These are phyloP conservation scores for Anser cygnoides DNA, from an alignment of 2,113 vertebrate genomes.

Conservation along the genomic window DNA sequence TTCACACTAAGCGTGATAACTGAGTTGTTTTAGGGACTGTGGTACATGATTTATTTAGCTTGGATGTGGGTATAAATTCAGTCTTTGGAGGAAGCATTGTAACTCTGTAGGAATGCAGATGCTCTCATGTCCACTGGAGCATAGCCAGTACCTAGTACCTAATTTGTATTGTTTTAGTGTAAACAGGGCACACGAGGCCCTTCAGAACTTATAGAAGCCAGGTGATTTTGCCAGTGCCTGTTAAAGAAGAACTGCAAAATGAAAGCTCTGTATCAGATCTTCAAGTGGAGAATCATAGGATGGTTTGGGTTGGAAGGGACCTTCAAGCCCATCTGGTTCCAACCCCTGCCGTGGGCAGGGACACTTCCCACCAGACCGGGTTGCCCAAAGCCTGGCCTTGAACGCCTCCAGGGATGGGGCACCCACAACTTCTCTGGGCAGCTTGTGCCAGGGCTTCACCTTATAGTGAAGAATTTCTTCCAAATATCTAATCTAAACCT, in stretches of 20 bases:
- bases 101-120: not conserved
- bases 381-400: too few species aligned
- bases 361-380: too few species aligned
- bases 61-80: conserved; percentile 17
- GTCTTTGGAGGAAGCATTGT: not conserved
- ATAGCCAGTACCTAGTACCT: not conserved
- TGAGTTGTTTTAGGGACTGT: not conserved
- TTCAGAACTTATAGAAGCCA: not conserved
- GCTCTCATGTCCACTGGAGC: not conserved
- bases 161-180: not conserved
- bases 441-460: too few species aligned
- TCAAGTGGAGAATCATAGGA: not conserved
- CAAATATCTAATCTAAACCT: too few species aligned
- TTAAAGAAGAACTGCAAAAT: not conserved
- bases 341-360: too few species aligned
- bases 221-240: not conserved
- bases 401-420: too few species aligned
- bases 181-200: not conserved
- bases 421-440: too few species aligned
- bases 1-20: not conserved
- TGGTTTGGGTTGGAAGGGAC: too few species aligned
- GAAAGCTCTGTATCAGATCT: not conserved
- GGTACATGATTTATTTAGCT: conserved; percentile 29
- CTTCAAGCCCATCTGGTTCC: not conserved
- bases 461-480: too few species aligned